A percentile compares a stretch with the other conserved stretches of the same genome.
Conservation (phyloP, 2,113 vertebrate genomes). For the Callorhinus ursinus region DNA sequence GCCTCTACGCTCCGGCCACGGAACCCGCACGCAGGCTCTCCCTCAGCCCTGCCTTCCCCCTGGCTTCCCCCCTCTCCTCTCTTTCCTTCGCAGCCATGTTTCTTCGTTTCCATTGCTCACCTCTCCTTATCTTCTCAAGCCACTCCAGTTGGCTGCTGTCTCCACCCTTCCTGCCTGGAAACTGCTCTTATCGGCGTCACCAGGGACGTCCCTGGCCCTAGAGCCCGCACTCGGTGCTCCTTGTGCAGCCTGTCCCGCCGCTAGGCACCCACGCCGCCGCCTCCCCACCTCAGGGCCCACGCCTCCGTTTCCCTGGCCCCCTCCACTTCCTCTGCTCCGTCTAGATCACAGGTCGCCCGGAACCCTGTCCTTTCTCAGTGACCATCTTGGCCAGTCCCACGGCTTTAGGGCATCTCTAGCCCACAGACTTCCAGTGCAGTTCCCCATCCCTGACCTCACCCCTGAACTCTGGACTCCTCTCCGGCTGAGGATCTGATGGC, state of each 20-base stretch:
- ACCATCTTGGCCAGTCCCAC: neutral
- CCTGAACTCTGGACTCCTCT: neutral
- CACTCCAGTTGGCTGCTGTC: neutral
- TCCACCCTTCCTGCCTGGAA: neutral
- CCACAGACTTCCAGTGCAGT: neutral
- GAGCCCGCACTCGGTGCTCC: neutral
- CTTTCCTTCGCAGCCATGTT: neutral
- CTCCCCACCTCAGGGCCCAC: neutral
- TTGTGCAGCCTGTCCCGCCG: neutral
- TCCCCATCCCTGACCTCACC: neutral
- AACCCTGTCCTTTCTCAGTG: neutral
- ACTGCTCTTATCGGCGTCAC: neutral
- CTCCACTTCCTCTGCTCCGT: neutral
- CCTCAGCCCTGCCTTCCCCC: neutral
- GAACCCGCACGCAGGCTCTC: neutral
- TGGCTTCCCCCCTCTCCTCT: too few relatives aligned
- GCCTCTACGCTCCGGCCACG: neutral
- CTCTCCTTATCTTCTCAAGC: neutral
- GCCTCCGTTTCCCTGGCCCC: neutral
- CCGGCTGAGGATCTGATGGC: neutral
- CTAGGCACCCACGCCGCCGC: neutral
- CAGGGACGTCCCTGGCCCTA: neutral
- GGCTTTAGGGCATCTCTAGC: neutral
- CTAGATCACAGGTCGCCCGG: neutral
- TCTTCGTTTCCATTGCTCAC: neutral